A percentile compares a stretch with the other conserved stretches of the same genome.
phyloP scores from a whole-genome alignment of 2,888 invertebrate species.

The Iphiclides podalirius region DNA sequence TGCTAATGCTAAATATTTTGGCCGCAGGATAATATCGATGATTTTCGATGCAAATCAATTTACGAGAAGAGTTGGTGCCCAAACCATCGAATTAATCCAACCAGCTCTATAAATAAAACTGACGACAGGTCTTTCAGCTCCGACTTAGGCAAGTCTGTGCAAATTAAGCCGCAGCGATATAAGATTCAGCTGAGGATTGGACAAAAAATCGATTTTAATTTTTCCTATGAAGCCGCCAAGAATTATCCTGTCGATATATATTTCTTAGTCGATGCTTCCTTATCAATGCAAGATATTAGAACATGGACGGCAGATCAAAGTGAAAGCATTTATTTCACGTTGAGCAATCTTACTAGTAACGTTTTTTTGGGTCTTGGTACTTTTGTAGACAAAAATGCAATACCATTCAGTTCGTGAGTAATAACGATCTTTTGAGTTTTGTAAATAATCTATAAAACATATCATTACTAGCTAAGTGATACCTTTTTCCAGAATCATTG shows the following conservation, averaged over 20 bases:
- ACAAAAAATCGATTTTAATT: slow-evolving; percentile 43
- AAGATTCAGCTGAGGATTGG: slow-evolving; percentile 49
- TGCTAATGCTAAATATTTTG: slow-evolving; percentile 14
- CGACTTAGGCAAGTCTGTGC: slow-evolving; percentile 35
- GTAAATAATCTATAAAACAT: too few species aligned
- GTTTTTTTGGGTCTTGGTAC: slow-evolving; percentile 84
- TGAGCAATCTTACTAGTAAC: slow-evolving; percentile 81
- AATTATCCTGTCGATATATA: slow-evolving; percentile 92
- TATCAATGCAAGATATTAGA: slow-evolving; percentile 83
- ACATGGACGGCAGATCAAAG: slow-evolving; percentile 71
- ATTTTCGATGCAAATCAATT: slow-evolving; percentile 32
- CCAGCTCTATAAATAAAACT: slow-evolving; percentile 8
- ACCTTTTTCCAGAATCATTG: slow-evolving; percentile 7
- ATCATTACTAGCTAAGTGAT: too few species aligned
- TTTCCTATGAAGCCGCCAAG: slow-evolving; percentile 82
- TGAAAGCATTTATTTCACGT: slow-evolving; percentile 65
- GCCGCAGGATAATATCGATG: slow-evolving; percentile 31
- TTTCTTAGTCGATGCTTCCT: slow-evolving; percentile 89
- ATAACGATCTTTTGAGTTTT: too few species aligned
- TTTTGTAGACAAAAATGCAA: slow-evolving; percentile 84
- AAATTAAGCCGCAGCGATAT: slow-evolving; percentile 63
- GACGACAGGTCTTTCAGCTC: slow-evolving; percentile 46
- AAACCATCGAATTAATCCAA: slow-evolving; percentile 30
- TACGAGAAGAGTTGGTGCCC: slow-evolving; percentile 30
- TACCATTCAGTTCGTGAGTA: slow-evolving; percentile 51